Conservation (phyloP, 2,888 invertebrate species). For the Eristalis pertinax region DNA sequence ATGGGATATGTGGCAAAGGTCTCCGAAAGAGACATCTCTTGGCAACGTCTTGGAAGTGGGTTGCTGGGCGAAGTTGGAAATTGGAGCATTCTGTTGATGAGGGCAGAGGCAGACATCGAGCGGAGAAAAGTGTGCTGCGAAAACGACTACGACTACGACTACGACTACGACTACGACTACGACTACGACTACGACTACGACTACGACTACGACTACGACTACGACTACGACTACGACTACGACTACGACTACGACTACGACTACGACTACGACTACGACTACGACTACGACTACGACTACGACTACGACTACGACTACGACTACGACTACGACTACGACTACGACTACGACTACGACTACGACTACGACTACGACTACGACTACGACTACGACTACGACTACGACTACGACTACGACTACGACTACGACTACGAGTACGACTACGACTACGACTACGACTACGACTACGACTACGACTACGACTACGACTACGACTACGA, state of each 20-base stretch:
- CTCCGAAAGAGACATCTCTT: background rate
- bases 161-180: too few relatives aligned
- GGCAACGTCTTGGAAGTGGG: background rate
- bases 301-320: slow-evolving; percentile 15
- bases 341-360: slow-evolving; percentile 8
- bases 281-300: slow-evolving; percentile 11
- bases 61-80: background rate
- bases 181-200: background rate
- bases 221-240: slow-evolving; percentile 4
- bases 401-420: slow-evolving; percentile 1
- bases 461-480: slow-evolving; percentile 7
- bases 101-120: too few relatives aligned
- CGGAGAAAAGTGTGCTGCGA: too few relatives aligned
- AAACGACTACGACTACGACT: too few relatives aligned
- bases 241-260: slow-evolving; percentile 8
- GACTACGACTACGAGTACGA: slow-evolving; percentile 9
- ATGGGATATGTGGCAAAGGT: background rate
- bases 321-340: slow-evolving; percentile 15
- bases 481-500: slow-evolving; percentile 15
- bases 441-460: slow-evolving; percentile 12
- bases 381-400: slow-evolving; percentile 7
- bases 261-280: slow-evolving; percentile 13
- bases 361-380: slow-evolving; percentile 15
- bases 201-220: slow-evolving; percentile 6
- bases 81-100: too few relatives aligned